Evolutionary conservation across 2,113 vertebrate genomes (phyloP).

Genomic region (Cyprinodon brontotheroides): DNA sequence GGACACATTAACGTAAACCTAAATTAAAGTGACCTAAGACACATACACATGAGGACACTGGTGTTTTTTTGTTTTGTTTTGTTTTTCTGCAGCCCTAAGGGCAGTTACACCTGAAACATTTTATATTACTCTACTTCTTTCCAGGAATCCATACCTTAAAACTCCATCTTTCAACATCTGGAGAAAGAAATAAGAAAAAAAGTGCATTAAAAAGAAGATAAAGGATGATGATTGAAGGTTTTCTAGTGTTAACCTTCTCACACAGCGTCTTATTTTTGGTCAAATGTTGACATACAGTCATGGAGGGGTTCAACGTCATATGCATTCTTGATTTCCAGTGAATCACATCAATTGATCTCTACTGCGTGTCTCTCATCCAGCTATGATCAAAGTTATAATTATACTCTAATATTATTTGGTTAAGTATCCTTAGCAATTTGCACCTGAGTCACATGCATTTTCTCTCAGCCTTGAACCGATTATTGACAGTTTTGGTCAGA

Average conservation of each 20-base stretch:
- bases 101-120: neutral
- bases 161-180: constrained; percentile 14
- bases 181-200: constrained; percentile 1
- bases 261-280: too few relatives aligned
- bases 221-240: neutral
- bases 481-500: too few relatives aligned
- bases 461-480: too few relatives aligned
- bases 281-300: neutral
- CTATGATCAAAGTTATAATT: too few relatives aligned
- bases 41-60: neutral
- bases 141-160: constrained; percentile 49
- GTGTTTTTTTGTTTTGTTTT: neutral
- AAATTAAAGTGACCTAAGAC: neutral
- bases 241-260: too few relatives aligned
- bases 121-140: neutral
- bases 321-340: neutral
- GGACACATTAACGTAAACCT: neutral
- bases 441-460: too few relatives aligned
- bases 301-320: neutral
- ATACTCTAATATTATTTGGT: too few relatives aligned
- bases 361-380: too few relatives aligned
- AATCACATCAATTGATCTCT: neutral
- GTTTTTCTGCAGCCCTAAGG: neutral
- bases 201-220: neutral
- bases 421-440: too few relatives aligned